These are phyloP conservation scores for Trachelus troglodyta DNA, from an alignment of 2,888 invertebrate species.

Conservation along the genomic window DNA sequence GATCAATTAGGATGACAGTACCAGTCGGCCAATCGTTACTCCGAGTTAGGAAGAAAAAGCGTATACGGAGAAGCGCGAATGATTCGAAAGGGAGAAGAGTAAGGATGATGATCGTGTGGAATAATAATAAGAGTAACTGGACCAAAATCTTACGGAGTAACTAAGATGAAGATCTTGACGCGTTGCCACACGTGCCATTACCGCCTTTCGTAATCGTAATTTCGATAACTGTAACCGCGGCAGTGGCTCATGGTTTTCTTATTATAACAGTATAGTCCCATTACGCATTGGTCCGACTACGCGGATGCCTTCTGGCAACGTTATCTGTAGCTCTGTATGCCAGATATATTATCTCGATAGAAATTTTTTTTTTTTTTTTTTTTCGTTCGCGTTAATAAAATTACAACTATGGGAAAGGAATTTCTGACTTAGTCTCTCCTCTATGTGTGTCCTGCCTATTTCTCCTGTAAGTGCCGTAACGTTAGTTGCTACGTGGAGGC, in stretches of 20 bases:
- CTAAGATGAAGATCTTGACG: background rate
- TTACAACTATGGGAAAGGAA: background rate
- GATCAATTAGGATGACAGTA: background rate
- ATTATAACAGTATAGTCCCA: constrained; percentile 18
- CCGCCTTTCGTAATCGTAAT: constrained; percentile 22
- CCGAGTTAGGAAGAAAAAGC: background rate
- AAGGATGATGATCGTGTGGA: background rate
- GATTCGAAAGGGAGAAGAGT: background rate
- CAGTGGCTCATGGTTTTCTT: constrained; percentile 8
- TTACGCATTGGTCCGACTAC: background rate
- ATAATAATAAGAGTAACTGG: background rate
- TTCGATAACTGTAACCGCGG: constrained; percentile 16
- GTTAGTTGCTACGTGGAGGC: background rate
- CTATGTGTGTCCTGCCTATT: too few species aligned
- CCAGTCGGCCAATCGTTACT: background rate
- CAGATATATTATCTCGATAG: background rate
- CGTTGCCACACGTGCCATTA: constrained; percentile 18
- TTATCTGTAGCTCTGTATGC: background rate
- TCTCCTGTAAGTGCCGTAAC: too few species aligned
- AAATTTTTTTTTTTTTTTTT: background rate
- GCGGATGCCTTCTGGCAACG: background rate
- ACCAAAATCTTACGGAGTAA: background rate
- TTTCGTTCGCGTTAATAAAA: background rate
- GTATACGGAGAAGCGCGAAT: background rate
- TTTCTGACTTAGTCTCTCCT: background rate